Base-by-base conservation (phyloP, 2,888 invertebrate genomes). In the Xylocampa areola region DNA sequence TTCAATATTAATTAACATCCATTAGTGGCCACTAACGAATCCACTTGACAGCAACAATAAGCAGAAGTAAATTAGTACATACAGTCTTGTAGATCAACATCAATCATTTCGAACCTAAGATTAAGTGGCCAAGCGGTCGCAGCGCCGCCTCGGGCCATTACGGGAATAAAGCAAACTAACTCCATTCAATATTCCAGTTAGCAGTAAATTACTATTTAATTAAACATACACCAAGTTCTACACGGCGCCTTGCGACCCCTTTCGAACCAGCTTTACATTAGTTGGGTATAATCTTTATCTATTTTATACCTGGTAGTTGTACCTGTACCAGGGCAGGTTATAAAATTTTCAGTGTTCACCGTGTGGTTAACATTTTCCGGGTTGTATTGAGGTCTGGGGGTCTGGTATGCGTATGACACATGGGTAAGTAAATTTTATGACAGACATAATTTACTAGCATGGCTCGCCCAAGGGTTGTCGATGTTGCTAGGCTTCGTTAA, bases 191-290 rank as follows among this genome's bases (percentile, higher is more conserved):
- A 79, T 48, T 79, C 83, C 76, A 83, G 81, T 82, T 81, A 81
- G 73, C 77, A 80, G 80, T 82, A 85, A 85, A 87, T 87, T 81
- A 81, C 84, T 71, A 66, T 73, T 81, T 87, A 86, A 88, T 89
- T 89, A 87, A 87, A 83, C 82, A 86, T 61, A 57, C 2, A 35
- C 11, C n/a, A 39, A 32, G 30, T 27, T 54, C 33, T 21, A 11
- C 36, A 33, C 10, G 27, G 45, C 37, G 23, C 45, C 14, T 10
- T 25, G 14, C 36, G 32, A 44, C 35, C 43, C 30, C 30, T 11
- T 48, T 62, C 19, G 7, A 30, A 47, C 41, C 17, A 39, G 36
- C 13, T 19, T 13, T 29, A 6, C 29, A 59, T 51, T 51, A 48
- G 66, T 62, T 48, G 19, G 25, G 48, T 45, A 50, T 40, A 47